Percentiles rank a stretch among this genome's conserved stretches.
Conservation (phyloP, 2,797 vertebrate species). For the Odontamblyopus lacepedii region DNA sequence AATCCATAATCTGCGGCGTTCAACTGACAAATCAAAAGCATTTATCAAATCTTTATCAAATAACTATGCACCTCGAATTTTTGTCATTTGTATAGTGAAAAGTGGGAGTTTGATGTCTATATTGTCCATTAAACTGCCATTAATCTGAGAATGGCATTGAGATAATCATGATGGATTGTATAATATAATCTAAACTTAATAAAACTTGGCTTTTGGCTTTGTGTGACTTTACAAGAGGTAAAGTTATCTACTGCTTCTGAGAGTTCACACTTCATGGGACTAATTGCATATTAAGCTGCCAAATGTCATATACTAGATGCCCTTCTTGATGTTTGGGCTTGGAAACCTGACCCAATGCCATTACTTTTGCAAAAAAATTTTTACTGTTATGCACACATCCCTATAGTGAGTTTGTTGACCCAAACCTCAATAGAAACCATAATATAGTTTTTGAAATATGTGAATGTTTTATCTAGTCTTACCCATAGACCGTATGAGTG, state of each 20-base stretch:
- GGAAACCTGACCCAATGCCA: background rate
- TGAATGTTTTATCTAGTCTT: too few relatives aligned
- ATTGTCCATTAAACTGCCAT: background rate
- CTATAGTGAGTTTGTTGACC: background rate
- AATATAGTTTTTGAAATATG: background rate
- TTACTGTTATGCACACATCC: background rate
- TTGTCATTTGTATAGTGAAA: background rate
- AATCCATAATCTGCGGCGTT: background rate
- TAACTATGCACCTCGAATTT: background rate
- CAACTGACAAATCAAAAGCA: background rate
- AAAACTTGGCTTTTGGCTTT: background rate
- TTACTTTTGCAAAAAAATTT: background rate
- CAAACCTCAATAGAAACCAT: background rate
- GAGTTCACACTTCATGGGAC: too few relatives aligned
- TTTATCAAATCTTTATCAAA: slow-evolving; percentile 1
- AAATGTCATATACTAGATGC: too few relatives aligned
- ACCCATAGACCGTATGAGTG: too few relatives aligned
- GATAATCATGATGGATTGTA: background rate
- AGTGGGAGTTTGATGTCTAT: background rate
- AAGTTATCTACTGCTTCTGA: too few relatives aligned
- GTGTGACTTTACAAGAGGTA: too few relatives aligned
- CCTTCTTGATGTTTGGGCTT: background rate
- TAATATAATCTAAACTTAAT: background rate
- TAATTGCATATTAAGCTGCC: too few relatives aligned
- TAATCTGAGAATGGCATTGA: background rate